Evolutionary conservation across 2,113 vertebrate species (phyloP), one percentile per base, ranked within the genome.

Genomic region (Campylomormyrus numenius): DNA sequence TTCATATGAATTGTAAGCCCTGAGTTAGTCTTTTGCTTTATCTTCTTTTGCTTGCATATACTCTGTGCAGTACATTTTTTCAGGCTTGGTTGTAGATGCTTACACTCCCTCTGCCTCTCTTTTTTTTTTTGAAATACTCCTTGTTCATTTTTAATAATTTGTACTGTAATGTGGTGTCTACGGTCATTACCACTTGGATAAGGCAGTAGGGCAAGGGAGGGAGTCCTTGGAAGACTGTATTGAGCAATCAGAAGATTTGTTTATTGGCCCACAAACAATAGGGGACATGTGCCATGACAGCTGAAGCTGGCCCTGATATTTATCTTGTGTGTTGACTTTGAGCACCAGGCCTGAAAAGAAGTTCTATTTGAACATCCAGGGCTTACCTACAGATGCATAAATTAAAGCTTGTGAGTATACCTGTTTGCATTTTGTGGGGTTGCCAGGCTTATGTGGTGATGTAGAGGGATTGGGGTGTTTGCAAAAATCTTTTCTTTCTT

Each of bases 221-320:
- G n/a, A 42, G n/a, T 92, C 93, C 93, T 88, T 94, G 90, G 87
- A 92, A 91, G 91, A 92, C 93, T 92, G 88, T 92, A 35, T 96
- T 95, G 95, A 94, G 95, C 94, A 96, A 96, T 95, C 92, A 2
- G 49, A 90, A 87, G 93, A 94, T 95, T 94, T 95, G 94, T 95
- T 94, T 94, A 95, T 93, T 95, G 89, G 66, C 92, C 90, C 48
- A 86, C 90, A 94, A 92, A 93, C 93, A 94, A 91, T 92, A 91
- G 91, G 92, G 94, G 94, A 93, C 93, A 91, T 92, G 94, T 93
- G 94, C 94, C 94, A 94, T 94, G 92, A 95, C 94, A 93, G 94
- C 95, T 95, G 93, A 91, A 94, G 92, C 91, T 90, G 89, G 66
- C 90, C 74, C 91, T 94, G 92, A 93, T 95, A 93, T 94, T 94